These are phyloP conservation scores for Acrobasis consociella DNA, from an alignment of 2,888 invertebrate genomes.

Conservation along the genomic window DNA sequence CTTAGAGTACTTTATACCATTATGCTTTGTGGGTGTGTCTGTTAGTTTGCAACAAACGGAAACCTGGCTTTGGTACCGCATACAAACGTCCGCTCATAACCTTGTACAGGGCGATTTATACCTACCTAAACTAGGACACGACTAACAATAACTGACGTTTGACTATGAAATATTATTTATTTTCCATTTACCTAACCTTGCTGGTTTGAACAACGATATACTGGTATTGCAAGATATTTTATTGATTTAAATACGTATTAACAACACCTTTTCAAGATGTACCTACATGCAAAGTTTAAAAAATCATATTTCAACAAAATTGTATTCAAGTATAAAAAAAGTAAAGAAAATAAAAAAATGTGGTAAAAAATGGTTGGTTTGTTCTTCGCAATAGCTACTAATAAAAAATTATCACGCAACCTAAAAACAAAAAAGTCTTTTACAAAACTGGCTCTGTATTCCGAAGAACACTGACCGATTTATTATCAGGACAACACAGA, in stretches of 20 bases:
- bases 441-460: not conserved
- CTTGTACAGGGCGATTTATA: constrained; percentile 21
- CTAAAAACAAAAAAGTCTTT: not conserved
- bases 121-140: constrained; percentile 18
- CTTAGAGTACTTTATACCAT: not conserved
- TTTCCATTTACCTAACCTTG: constrained; percentile 6
- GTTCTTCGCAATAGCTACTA: not conserved
- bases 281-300: too few species aligned
- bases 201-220: not conserved
- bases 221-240: not conserved
- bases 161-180: constrained; percentile 15
- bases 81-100: constrained; percentile 17
- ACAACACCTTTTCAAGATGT: too few species aligned
- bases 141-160: constrained; percentile 20
- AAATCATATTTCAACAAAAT: too few species aligned
- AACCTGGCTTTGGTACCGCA: constrained; percentile 5
- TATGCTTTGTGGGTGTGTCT: constrained; percentile 18
- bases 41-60: constrained; percentile 4
- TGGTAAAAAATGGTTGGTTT: too few species aligned
- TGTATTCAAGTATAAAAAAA: too few species aligned
- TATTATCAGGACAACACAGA: not conserved
- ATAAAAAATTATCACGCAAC: not conserved
- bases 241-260: too few species aligned
- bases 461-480: not conserved
- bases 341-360: too few species aligned